Percentiles rank a stretch among this genome's conserved stretches.
Evolutionary conservation across 2,888 invertebrate species (phyloP).

Genomic region (Hyalella azteca): DNA sequence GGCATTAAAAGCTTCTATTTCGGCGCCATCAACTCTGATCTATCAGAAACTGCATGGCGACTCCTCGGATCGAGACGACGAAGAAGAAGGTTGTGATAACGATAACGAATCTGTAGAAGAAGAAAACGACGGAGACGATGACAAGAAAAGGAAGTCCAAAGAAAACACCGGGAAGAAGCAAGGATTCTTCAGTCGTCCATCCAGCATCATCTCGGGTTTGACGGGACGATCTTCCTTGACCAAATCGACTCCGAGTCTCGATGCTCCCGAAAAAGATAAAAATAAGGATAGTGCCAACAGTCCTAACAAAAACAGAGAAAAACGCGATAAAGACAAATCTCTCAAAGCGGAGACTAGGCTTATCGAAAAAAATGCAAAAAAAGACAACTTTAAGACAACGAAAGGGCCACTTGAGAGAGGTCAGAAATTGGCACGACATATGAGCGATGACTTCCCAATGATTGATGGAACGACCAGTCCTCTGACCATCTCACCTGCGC

Average conservation of each 20-base stretch:
- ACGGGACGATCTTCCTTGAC: conserved; percentile 46
- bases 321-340: conserved; percentile 1
- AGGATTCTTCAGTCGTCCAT: conserved; percentile 51
- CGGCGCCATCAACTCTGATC: not conserved
- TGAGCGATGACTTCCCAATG: conserved; percentile 47
- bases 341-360: not conserved
- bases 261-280: conserved; percentile 42
- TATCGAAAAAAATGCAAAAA: conserved; percentile 37
- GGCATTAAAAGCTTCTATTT: not conserved
- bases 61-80: not conserved
- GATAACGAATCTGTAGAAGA: conserved; percentile 8
- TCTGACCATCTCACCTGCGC: not conserved
- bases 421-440: not conserved
- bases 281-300: conserved; percentile 26
- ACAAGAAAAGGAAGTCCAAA: not conserved
- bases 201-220: conserved; percentile 53
- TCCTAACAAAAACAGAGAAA: conserved; percentile 31
- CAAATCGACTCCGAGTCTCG: conserved; percentile 42
- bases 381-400: conserved; percentile 37
- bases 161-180: conserved; percentile 44
- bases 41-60: not conserved
- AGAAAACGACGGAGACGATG: not conserved
- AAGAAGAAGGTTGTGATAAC: not conserved
- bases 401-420: conserved; percentile 1
- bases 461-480: conserved; percentile 43